These are phyloP conservation scores for Scrobipalpa costella DNA, from an alignment of 2,888 invertebrate species.

Conservation along the genomic window DNA sequence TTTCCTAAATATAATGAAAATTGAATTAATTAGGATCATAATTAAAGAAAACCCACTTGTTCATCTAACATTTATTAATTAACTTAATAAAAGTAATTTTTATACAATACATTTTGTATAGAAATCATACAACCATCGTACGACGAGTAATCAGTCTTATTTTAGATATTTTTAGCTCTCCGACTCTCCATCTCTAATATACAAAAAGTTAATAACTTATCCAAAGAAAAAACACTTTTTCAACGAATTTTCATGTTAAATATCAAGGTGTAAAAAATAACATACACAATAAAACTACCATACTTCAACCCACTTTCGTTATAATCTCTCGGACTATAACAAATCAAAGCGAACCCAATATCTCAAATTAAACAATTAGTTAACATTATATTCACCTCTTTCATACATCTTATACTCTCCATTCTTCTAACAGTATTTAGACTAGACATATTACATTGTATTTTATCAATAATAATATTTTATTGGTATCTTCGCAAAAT, in stretches of 20 bases:
- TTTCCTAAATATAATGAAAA: background rate
- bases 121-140: slow-evolving; percentile 63
- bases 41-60: slow-evolving; percentile 27
- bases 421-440: background rate
- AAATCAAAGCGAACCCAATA: too few species aligned
- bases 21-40: background rate
- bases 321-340: too few species aligned
- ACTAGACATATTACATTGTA: background rate
- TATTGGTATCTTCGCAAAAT: too few species aligned
- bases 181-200: slow-evolving; percentile 37
- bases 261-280: too few species aligned
- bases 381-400: background rate
- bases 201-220: background rate
- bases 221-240: background rate
- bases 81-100: slow-evolving; percentile 50
- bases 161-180: slow-evolving; percentile 64
- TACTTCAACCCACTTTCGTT: too few species aligned
- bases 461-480: background rate
- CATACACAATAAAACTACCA: too few species aligned
- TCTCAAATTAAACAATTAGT: background rate
- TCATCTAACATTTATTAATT: slow-evolving; percentile 70
- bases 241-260: too few species aligned
- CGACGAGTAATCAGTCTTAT: slow-evolving; percentile 74
- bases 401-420: background rate
- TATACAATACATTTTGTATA: slow-evolving; percentile 45